These are phyloP conservation scores for Cepaea hortensis DNA, from an alignment of 2,888 invertebrate species.

Conservation along the genomic window DNA sequence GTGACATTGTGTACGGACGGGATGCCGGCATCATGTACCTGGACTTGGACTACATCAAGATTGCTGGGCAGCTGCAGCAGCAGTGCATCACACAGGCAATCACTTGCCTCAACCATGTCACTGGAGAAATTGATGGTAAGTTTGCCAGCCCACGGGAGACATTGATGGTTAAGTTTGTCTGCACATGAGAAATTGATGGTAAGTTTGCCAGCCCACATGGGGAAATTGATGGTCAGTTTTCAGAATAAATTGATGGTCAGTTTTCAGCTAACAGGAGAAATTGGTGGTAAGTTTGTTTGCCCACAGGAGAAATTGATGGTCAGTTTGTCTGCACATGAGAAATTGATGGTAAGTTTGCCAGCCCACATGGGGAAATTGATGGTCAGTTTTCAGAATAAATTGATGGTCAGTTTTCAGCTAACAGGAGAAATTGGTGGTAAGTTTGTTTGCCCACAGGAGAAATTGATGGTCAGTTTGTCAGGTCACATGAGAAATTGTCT, in stretches of 20 bases:
- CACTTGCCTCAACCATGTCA: constrained; percentile 67
- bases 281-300: no score
- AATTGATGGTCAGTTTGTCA: no score
- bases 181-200: constrained; percentile 67
- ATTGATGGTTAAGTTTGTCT: no score
- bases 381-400: constrained; percentile 50
- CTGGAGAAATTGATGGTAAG: constrained; percentile 67
- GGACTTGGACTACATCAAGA: constrained; percentile 68
- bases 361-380: constrained; percentile 60
- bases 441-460: no score
- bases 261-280: no score
- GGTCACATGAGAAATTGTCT: no score
- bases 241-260: no score
- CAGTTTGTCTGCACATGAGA: constrained; percentile 55
- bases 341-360: constrained; percentile 59
- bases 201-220: constrained; percentile 26
- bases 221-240: constrained; percentile 63
- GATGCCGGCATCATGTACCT: constrained; percentile 54
- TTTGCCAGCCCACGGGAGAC: no score
- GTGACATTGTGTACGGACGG: constrained; percentile 68
- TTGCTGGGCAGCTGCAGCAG: constrained; percentile 70
- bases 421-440: no score
- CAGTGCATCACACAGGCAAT: constrained; percentile 68
- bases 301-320: no score
- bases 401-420: no score